These are phyloP conservation scores for Uropetala carovei DNA, from an alignment of 2,888 invertebrate species.

Conservation along the genomic window DNA sequence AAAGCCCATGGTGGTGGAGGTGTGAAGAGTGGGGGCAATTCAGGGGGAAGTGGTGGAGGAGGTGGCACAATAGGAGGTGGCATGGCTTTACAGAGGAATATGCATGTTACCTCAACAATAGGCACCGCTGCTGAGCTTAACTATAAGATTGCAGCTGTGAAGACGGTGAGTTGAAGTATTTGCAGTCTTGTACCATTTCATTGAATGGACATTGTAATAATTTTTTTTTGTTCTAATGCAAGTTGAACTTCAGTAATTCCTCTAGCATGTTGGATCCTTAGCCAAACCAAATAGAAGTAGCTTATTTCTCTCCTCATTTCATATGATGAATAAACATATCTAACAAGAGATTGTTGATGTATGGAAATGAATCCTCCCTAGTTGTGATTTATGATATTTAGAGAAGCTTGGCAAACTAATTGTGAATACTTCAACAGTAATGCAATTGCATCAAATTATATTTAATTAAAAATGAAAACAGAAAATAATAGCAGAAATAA, in stretches of 20 bases:
- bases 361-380: too few species aligned
- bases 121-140: conserved; percentile 90
- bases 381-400: too few species aligned
- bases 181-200: background rate
- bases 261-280: background rate
- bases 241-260: background rate
- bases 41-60: conserved; percentile 18
- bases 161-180: conserved; percentile 78
- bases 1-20: conserved; percentile 77
- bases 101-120: conserved; percentile 77
- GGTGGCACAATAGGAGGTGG: conserved; percentile 70
- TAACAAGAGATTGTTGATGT: too few species aligned
- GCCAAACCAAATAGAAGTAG: too few species aligned
- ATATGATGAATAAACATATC: too few species aligned
- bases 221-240: background rate
- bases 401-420: too few species aligned
- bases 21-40: conserved; percentile 33
- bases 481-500: too few species aligned
- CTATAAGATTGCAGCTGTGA: conserved; percentile 95
- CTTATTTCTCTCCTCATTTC: too few species aligned
- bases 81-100: conserved; percentile 78
- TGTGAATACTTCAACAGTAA: too few species aligned
- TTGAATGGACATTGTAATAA: background rate
- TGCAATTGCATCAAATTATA: too few species aligned
- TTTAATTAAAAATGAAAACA: too few species aligned